Conservation (phyloP, 2,888 invertebrate genomes). For the Amphipyra tragopoginis region DNA sequence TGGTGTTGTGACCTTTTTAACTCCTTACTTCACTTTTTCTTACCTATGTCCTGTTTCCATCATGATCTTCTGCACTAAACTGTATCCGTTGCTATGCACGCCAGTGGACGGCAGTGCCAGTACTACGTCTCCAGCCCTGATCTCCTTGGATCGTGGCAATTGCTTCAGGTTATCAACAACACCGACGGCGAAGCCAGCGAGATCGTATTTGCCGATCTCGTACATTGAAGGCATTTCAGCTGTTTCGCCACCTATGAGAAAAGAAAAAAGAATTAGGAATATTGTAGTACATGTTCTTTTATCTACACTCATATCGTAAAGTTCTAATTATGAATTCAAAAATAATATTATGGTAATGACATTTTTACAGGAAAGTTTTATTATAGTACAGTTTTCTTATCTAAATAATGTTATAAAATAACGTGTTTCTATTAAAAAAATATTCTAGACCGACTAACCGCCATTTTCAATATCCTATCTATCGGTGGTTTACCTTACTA, state of each 20-base stretch:
- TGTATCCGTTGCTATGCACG: slow-evolving; percentile 98
- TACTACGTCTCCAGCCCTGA: slow-evolving; percentile 94
- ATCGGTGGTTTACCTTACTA: no score
- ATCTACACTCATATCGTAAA: no score
- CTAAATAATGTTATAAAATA: no score
- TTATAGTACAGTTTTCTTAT: no score
- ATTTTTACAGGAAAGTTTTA: no score
- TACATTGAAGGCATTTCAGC: slow-evolving; percentile 99
- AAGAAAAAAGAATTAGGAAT: background rate
- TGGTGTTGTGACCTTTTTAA: no score
- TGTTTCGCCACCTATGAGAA: slow-evolving; percentile 95
- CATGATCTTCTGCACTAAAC: slow-evolving; percentile 95
- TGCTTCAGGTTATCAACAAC: slow-evolving; percentile 94
- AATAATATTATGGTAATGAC: no score
- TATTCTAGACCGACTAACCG: no score
- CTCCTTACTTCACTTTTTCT: slow-evolving; percentile 8
- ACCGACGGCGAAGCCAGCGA: slow-evolving; percentile 99
- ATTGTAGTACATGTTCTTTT: background rate
- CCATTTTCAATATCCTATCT: no score
- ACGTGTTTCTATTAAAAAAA: no score
- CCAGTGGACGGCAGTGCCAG: slow-evolving; percentile 97
- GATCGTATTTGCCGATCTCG: slow-evolving; percentile 95
- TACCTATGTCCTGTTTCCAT: slow-evolving; percentile 91
- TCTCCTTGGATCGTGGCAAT: slow-evolving; percentile 92
- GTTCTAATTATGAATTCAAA: no score